These are phyloP conservation scores for Corapipo altera DNA, from an alignment of 2,113 vertebrate genomes.

Conservation along the genomic window DNA sequence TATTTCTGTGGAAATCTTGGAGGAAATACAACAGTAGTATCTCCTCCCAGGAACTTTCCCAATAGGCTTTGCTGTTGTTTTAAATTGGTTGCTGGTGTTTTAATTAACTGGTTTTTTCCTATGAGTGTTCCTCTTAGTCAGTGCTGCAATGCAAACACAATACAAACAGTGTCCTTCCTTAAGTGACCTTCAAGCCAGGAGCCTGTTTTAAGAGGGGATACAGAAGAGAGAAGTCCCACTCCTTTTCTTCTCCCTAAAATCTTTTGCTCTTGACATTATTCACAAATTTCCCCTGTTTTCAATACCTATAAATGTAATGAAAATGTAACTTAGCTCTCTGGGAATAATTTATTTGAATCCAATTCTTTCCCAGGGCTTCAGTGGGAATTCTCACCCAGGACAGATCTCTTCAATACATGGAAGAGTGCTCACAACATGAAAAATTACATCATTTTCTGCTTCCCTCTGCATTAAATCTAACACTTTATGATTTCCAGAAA, in stretches of 20 bases:
- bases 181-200: not conserved
- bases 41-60: not conserved
- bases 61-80: not conserved
- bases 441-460: not conserved
- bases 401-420: not conserved
- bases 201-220: not conserved
- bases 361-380: not conserved
- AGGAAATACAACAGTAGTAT: not conserved
- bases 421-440: not conserved
- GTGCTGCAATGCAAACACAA: not conserved
- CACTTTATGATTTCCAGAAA: not conserved
- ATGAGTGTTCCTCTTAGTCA: not conserved
- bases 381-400: not conserved
- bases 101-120: not conserved
- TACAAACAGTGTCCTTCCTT: not conserved
- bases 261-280: not conserved
- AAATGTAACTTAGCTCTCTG: not conserved
- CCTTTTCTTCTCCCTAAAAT: not conserved
- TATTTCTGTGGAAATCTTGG: not conserved
- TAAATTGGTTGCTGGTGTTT: not conserved
- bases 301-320: not conserved
- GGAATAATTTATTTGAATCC: not conserved
- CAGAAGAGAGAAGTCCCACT: not conserved
- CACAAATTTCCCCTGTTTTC: not conserved
- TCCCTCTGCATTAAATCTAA: not conserved